These are phyloP conservation scores for Brachirus orientalis DNA, from an alignment of 2,113 vertebrate genomes.

Conservation along the genomic window DNA sequence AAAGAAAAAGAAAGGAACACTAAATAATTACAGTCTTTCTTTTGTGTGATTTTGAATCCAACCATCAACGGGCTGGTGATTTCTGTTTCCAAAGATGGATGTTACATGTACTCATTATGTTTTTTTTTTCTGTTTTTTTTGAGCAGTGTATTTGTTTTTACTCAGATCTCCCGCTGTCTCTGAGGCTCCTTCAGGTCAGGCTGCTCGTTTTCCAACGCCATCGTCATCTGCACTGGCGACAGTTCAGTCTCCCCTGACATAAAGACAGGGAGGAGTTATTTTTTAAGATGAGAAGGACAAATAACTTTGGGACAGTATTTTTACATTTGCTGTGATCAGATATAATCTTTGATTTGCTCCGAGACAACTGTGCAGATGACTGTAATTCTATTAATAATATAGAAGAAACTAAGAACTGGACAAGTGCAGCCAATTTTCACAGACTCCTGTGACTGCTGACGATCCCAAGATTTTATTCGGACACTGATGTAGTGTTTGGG, in stretches of 20 bases:
- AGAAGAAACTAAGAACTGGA: not conserved
- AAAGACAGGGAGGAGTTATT: not conserved
- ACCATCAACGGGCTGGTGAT: not conserved
- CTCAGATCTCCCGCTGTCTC: constrained; percentile 56
- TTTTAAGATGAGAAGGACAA: not conserved
- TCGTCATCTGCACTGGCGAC: constrained; percentile 64
- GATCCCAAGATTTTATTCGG: not conserved
- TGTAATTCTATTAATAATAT: not conserved
- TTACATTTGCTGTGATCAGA: not conserved
- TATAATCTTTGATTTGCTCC: too few relatives aligned
- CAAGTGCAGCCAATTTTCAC: constrained; percentile 7
- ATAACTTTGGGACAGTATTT: not conserved
- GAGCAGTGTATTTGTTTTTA: not conserved
- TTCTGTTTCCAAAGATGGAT: too few relatives aligned
- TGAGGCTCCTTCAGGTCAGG: constrained; percentile 17
- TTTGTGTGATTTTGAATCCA: too few relatives aligned
- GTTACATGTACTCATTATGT: too few relatives aligned
- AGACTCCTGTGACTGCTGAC: not conserved
- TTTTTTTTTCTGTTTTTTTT: too few relatives aligned
- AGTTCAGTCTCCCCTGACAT: constrained; percentile 42
- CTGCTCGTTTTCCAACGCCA: constrained; percentile 59
- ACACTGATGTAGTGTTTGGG: constrained; percentile 11
- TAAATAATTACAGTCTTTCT: too few relatives aligned
- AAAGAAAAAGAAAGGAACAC: too few relatives aligned
- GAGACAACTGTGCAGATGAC: not conserved